A percentile compares a stretch with the other conserved stretches of the same genome.
phyloP scores from a whole-genome alignment of 37 sponge, comb jelly and placozoan species.

The Mnemiopsis leidyi region DNA sequence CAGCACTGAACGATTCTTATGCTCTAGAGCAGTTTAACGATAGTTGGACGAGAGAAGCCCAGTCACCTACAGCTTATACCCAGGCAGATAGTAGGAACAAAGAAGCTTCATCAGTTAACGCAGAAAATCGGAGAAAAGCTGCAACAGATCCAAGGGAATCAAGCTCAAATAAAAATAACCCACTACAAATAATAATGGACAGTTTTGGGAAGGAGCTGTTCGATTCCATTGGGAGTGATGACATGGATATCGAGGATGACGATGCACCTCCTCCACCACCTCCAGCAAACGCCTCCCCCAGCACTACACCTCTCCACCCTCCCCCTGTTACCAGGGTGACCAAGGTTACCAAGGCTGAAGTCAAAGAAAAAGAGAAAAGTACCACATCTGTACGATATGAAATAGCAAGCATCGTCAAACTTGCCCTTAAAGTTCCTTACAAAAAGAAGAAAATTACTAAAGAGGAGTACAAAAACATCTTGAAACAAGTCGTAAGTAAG shows the following conservation, averaged over 20 bases:
- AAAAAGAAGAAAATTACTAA: conserved; percentile 49
- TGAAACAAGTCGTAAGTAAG: conserved; percentile 39
- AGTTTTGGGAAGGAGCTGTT: neutral
- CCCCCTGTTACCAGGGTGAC: neutral
- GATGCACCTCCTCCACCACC: conserved; percentile 46
- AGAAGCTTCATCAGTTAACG: neutral
- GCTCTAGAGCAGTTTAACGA: conserved; percentile 50
- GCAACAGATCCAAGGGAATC: neutral
- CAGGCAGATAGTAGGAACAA: neutral
- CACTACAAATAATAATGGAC: neutral
- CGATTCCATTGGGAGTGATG: neutral
- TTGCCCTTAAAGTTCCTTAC: conserved; percentile 31
- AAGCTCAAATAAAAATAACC: neutral
- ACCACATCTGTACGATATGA: neutral
- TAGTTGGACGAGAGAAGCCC: conserved; percentile 14
- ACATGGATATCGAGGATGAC: conserved; percentile 51
- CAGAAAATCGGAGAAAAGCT: neutral
- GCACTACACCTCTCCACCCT: neutral
- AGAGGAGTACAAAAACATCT: conserved; percentile 27
- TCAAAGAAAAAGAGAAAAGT: neutral
- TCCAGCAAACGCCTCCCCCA: neutral
- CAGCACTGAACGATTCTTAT: conserved; percentile 25
- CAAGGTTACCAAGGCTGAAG: neutral
- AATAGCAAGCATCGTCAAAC: conserved; percentile 27
- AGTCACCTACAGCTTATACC: conserved; percentile 41